A percentile compares a stretch with the other conserved stretches of the same genome.
Conservation (phyloP, 2,113 vertebrate genomes). For the Python bivittatus region DNA sequence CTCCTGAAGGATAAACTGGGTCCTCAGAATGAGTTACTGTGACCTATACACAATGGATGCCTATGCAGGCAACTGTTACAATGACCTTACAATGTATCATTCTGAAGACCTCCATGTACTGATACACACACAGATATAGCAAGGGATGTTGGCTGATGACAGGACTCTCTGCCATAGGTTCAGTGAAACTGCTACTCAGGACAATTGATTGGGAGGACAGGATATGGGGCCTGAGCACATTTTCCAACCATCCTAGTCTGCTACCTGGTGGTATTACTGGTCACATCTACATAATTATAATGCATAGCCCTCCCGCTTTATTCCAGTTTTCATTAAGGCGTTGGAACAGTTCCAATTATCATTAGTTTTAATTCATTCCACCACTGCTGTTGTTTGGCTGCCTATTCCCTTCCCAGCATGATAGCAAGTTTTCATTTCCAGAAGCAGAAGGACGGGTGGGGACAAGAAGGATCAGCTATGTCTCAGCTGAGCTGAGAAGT, state of each 20-base stretch:
- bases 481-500: neutral
- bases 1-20: neutral
- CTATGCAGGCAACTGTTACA: neutral
- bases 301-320: neutral
- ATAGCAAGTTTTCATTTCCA: neutral
- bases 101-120: neutral
- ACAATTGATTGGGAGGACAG: neutral
- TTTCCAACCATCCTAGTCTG: neutral
- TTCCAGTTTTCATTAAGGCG: neutral
- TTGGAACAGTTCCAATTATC: neutral
- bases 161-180: neutral
- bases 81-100: neutral
- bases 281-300: neutral
- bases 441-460: neutral
- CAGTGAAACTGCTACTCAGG: neutral
- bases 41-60: neutral
- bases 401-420: neutral
- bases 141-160: neutral
- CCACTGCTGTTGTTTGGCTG: neutral
- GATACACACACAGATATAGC: neutral
- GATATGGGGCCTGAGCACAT: neutral
- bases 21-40: neutral
- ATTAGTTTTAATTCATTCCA: neutral
- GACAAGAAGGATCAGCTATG: neutral
- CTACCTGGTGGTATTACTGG: neutral